Evolutionary conservation across 64 coral and sea anemone species (phyloP).

Genomic region (Orbicella faveolata): DNA sequence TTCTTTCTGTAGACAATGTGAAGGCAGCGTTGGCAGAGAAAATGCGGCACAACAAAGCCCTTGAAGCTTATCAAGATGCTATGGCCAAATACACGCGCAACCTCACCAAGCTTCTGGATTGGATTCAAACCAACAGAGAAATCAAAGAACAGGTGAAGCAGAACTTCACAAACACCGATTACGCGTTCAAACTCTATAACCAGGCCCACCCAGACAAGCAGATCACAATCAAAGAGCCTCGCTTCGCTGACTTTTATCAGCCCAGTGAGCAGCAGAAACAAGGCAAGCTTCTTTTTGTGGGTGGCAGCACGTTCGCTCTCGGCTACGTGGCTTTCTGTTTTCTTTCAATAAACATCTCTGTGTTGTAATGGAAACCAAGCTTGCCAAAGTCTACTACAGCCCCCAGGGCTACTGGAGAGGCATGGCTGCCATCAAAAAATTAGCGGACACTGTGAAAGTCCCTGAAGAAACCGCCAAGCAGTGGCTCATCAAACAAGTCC

Average conservation of each 20-base stretch:
- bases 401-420: constrained; percentile 1
- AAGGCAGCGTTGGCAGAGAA: constrained; percentile 12
- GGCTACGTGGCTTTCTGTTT: background rate
- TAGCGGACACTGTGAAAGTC: background rate
- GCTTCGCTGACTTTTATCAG: constrained; percentile 27
- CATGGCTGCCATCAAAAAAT: constrained; percentile 8
- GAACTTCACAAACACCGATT: constrained; percentile 12
- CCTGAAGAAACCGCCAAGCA: constrained; percentile 18
- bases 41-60: background rate
- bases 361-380: background rate
- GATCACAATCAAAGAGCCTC: background rate
- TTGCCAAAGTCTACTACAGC: background rate
- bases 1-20: background rate
- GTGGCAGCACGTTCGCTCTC: too few species aligned
- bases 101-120: constrained; percentile 26
- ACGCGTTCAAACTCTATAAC: constrained; percentile 45
- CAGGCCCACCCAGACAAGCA: background rate
- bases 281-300: background rate
- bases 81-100: background rate
- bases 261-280: constrained; percentile 29
- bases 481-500: constrained; percentile 34
- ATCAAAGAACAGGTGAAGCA: constrained; percentile 3
- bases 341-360: background rate
- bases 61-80: constrained; percentile 16
- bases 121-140: background rate